Base-by-base conservation (phyloP, 2,888 invertebrate species). In the Pelosia muscerda region DNA sequence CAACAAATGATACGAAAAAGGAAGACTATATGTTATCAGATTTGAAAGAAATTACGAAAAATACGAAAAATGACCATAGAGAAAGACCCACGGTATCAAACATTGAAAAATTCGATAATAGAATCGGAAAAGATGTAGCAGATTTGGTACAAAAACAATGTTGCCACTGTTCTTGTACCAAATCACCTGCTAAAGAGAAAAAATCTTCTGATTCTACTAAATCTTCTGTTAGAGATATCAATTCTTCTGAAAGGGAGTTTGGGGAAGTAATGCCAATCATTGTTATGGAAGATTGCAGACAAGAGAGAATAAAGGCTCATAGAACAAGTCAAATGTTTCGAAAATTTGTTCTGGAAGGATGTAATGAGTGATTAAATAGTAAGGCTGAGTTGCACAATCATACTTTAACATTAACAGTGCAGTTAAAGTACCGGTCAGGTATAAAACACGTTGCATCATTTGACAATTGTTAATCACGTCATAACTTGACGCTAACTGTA, bases 231-330 rank as follows among this genome's bases (percentile, higher is more conserved):
- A 53, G 1, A 34, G 19, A 38, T 25, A 25, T 25, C 0, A 26
- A 61, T 42, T 55, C 49, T 42, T 26, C 23, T 31, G 57, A 31
- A 55, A 22, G 13, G 3, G 65, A 58, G 28, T 59, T 60, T 10
- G 76, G 72, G 0, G 64, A 61, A 64, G 6, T 77, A 0, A 62
- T 69, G 0, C 81, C 85, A 0, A 49, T 69, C 1, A 60, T 83
- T 0, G 68, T 87, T 2, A 81, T 82, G 72, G 78, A 78, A 22
- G 84, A 89, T 62, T 87, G 87, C 23, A 87, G 85, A n/a, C 82
- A 63, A 38, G 78, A 84, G 19, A 81, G 88, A n/a, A 42, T 86
- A 0, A 67, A 26, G 34, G 82, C 76, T 2, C n/a, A 60, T 0
- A 71, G 55, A 15, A 67, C 58, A 5, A 57, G 71, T 23, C 66